Conservation (phyloP, 2,113 vertebrate genomes). For the Thalassoma bifasciatum region DNA sequence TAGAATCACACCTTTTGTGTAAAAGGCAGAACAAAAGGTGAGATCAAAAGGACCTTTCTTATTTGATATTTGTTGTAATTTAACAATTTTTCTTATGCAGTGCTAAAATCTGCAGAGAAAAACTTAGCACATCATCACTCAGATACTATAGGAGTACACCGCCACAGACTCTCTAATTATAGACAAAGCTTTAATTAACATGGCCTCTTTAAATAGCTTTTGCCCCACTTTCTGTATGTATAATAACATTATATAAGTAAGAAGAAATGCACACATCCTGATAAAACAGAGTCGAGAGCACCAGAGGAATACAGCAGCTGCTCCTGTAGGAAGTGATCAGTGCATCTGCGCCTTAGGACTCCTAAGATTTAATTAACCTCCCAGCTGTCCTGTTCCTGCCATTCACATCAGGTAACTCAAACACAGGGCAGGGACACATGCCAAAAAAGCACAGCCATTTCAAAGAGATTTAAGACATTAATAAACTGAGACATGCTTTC, state of each 20-base stretch:
- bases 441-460: background rate
- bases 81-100: constrained; percentile 3
- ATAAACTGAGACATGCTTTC: background rate
- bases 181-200: constrained; percentile 54
- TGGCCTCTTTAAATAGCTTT: constrained; percentile 53
- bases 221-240: constrained; percentile 57
- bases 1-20: background rate
- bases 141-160: background rate
- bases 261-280: constrained; percentile 15
- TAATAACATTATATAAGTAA: constrained; percentile 25
- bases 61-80: constrained; percentile 20
- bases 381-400: constrained; percentile 55
- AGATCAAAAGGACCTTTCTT: background rate
- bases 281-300: background rate
- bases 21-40: constrained; percentile 3
- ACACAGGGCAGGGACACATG: background rate
- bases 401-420: constrained; percentile 30
- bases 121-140: background rate
- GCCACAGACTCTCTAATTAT: constrained; percentile 55
- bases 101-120: constrained; percentile 23
- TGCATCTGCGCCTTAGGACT: constrained; percentile 24
- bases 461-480: background rate
- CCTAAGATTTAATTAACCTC: constrained; percentile 65
- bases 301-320: constrained; percentile 43
- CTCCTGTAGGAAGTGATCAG: constrained; percentile 24